These are phyloP conservation scores for Odobenus rosmarus DNA, from an alignment of 2,113 vertebrate genomes.

Conservation along the genomic window DNA sequence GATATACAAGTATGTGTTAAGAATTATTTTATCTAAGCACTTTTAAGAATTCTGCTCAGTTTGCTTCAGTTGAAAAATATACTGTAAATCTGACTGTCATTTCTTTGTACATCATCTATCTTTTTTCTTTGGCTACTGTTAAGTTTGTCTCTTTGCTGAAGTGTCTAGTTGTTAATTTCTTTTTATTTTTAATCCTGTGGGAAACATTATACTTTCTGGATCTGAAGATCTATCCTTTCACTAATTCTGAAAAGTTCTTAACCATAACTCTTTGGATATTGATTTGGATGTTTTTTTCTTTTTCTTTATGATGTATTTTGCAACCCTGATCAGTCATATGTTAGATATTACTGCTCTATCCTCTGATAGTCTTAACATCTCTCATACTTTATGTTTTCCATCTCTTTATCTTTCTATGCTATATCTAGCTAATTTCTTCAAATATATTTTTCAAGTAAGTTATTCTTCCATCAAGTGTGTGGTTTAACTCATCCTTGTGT, in stretches of 20 bases:
- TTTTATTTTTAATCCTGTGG: not conserved
- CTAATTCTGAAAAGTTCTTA: constrained; percentile 5
- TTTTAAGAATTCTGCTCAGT: not conserved
- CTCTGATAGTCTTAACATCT: not conserved
- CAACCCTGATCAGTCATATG: not conserved
- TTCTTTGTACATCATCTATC: not conserved
- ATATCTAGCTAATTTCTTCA: not conserved
- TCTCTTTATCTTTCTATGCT: not conserved
- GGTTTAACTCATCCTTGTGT: not conserved
- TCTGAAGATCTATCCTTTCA: not conserved
- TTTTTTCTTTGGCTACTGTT: not conserved
- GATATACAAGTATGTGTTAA: not conserved
- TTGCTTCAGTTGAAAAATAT: not conserved
- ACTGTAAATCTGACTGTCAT: not conserved
- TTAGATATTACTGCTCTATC: not conserved
- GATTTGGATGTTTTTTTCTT: not conserved
- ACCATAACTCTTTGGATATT: not conserved
- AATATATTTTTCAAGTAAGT: not conserved
- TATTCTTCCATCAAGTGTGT: not conserved
- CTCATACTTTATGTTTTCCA: not conserved
- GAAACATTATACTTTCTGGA: not conserved
- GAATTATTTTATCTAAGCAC: not conserved
- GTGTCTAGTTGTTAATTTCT: not conserved
- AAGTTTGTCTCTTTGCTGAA: not conserved
- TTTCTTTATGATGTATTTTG: not conserved